Conservation (phyloP, 2,113 vertebrate genomes). For the Cyanoderma ruficeps region DNA sequence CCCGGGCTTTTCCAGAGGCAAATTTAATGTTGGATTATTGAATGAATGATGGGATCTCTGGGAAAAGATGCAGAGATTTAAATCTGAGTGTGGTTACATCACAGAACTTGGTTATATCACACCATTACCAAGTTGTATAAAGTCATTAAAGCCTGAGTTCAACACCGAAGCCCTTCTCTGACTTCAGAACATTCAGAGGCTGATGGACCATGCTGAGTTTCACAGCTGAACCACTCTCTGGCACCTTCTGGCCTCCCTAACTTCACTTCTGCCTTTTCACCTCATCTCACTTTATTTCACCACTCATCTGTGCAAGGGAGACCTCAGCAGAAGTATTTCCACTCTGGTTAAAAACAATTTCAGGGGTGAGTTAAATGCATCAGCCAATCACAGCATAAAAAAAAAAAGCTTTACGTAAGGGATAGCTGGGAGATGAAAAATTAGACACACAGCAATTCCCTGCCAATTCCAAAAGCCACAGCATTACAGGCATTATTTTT, state of each 20-base stretch:
- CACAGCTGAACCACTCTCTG: neutral
- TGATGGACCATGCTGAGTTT: neutral
- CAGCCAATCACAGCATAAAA: neutral
- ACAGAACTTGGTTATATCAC: neutral
- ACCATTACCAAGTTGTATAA: neutral
- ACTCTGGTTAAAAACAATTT: neutral
- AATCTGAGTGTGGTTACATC: neutral
- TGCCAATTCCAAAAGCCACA: neutral
- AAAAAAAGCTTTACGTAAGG: neutral
- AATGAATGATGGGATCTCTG: neutral
- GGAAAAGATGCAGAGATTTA: neutral
- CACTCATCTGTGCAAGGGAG: neutral
- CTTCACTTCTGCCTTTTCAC: neutral
- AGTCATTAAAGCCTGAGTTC: neutral
- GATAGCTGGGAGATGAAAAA: neutral
- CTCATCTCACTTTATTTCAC: neutral
- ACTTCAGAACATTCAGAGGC: neutral
- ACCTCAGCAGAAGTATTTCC: neutral
- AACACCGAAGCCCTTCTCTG: neutral
- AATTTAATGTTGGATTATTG: neutral
- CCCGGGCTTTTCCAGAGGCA: neutral
- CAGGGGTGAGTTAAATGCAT: neutral
- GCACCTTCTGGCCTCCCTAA: neutral
- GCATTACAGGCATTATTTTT: neutral
- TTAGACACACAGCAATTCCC: neutral